Evolutionary conservation across 2,113 vertebrate genomes (phyloP).

Genomic region (Cranoglanis bouderius): DNA sequence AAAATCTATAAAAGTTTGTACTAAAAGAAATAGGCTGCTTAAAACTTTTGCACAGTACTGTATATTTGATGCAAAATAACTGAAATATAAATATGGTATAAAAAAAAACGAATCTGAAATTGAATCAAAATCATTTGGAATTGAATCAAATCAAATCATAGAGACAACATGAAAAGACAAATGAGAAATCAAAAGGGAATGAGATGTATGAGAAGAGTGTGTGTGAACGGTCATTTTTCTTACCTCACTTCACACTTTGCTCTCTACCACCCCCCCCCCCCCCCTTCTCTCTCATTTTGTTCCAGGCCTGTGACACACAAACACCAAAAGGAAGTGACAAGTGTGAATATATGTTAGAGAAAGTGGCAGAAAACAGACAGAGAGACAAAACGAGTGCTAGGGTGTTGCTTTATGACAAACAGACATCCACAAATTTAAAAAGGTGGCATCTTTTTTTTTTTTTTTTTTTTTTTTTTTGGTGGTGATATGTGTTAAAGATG

Average conservation of each 20-base stretch:
- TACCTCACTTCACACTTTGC: neutral
- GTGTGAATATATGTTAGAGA: neutral
- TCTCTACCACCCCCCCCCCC: neutral
- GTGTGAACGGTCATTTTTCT: neutral
- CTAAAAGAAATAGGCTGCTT: too few relatives aligned
- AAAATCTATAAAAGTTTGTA: too few relatives aligned
- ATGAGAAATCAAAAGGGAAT: neutral
- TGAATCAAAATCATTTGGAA: neutral
- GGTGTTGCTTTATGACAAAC: neutral
- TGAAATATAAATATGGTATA: neutral
- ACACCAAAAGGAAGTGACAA: neutral
- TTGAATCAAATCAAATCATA: neutral
- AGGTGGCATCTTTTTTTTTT: neutral
- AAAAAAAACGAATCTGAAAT: neutral
- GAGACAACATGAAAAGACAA: neutral
- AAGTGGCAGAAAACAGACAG: neutral
- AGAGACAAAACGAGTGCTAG: neutral
- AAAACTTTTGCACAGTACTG: too few relatives aligned
- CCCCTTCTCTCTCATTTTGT: neutral
- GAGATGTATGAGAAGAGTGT: neutral
- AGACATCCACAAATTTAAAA: neutral
- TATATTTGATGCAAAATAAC: neutral
- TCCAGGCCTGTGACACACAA: neutral
- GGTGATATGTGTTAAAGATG: neutral
- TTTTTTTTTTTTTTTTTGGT: too few relatives aligned